These are phyloP conservation scores for Neuroscelio doddi DNA, from an alignment of 2,888 invertebrate species.

Conservation along the genomic window DNA sequence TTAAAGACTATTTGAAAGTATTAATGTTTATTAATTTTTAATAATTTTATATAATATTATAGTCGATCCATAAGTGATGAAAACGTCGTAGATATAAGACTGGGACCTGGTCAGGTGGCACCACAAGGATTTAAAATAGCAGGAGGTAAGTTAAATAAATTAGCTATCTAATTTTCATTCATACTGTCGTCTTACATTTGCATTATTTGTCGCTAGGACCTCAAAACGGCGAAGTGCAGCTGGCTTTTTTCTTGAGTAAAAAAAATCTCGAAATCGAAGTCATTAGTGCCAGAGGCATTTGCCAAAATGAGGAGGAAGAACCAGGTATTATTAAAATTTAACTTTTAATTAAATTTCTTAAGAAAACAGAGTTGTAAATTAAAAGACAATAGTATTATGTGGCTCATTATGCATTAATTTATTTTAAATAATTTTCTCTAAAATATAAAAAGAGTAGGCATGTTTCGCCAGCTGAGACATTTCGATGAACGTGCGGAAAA, in stretches of 20 bases:
- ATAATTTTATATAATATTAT: no score
- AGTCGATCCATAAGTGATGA: slow-evolving; percentile 62
- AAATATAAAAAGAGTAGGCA: neutral
- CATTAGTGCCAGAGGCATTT: slow-evolving; percentile 81
- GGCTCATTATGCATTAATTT: no score
- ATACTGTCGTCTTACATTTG: no score
- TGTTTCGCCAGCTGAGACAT: no score
- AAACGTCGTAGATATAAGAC: slow-evolving; percentile 72
- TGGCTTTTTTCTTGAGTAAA: slow-evolving; percentile 92
- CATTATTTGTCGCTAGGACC: slow-evolving; percentile 68
- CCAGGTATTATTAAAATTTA: slow-evolving; percentile 72
- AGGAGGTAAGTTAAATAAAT: slow-evolving; percentile 36
- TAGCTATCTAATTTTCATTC: no score
- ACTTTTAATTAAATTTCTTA: slow-evolving; percentile 8
- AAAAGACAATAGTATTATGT: no score
- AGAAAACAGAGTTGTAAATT: no score
- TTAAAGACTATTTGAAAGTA: no score
- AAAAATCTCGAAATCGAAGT: slow-evolving; percentile 93
- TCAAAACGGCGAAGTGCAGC: slow-evolving; percentile 86
- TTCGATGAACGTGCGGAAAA: no score
- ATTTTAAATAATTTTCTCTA: neutral
- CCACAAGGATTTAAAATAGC: slow-evolving; percentile 81
- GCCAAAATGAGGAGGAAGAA: slow-evolving; percentile 80
- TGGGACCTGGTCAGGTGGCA: slow-evolving; percentile 88
- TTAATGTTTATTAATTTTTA: no score